Evolutionary conservation across 2,797 vertebrate genomes (phyloP).

Genomic region (Protonibea diacanthus): DNA sequence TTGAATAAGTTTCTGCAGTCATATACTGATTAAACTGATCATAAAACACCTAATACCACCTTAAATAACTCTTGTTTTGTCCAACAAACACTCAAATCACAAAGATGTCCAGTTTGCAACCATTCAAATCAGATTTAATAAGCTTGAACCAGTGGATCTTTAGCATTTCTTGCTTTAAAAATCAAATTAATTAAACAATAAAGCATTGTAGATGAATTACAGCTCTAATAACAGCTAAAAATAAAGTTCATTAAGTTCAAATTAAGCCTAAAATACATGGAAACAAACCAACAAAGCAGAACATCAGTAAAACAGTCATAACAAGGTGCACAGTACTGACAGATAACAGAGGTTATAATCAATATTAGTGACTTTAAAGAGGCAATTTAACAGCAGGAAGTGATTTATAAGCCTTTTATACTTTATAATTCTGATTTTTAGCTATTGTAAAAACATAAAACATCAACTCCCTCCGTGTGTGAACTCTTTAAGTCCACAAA

Average conservation of each 20-base stretch:
- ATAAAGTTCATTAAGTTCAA: background rate
- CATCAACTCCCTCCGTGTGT: no score
- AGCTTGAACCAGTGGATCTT: background rate
- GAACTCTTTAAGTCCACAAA: no score
- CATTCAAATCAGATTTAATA: background rate
- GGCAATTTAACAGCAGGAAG: background rate
- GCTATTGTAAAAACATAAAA: no score
- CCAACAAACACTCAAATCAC: background rate
- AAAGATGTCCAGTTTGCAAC: background rate
- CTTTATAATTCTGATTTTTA: background rate
- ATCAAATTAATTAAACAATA: background rate
- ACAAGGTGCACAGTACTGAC: background rate
- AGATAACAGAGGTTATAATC: no score
- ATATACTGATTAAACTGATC: background rate
- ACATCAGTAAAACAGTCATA: conserved; percentile 37
- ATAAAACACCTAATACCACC: no score
- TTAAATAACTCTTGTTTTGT: background rate
- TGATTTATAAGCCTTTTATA: background rate
- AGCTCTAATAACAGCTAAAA: background rate
- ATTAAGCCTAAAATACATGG: background rate
- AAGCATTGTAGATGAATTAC: background rate
- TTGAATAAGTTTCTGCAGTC: no score
- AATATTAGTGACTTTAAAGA: background rate
- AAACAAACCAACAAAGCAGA: background rate
- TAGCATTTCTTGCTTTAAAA: background rate